Base-by-base conservation (phyloP, 1,140 invertebrate genomes). In the Oedothorax gibbosus region DNA sequence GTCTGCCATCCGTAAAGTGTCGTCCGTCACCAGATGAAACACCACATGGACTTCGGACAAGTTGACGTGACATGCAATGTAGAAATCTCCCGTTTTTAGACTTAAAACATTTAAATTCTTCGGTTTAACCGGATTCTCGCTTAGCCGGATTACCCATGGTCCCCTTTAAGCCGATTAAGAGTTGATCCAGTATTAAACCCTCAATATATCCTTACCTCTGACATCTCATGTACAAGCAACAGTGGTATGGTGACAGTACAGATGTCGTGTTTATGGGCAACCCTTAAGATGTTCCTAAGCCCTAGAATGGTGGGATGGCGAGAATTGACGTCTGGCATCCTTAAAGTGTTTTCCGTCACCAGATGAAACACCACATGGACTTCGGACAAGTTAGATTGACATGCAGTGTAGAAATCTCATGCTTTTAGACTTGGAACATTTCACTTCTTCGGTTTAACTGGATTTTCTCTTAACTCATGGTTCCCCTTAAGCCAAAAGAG, bases 361-460 rank as follows among this genome's bases (percentile, higher is more conserved):
- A 99, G 93, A 89, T 99, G 98, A 91, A 99, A 99, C 80, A 99
- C 94, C 6, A 98, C 93, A 91, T 99, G 97, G 64, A 96, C 95
- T 89, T 98, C n/a, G n/a, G 96, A 93, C 79, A 99, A 92, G 93
- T 99, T 99, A 72, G 97, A 99, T 93, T 99, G 98, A 86, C 94
- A 93, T 6, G 97, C 99, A 11, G 99, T 93, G 90, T 96, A 98
- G 88, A 98, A 95, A 91, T 99, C 98, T 7, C 98, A 98, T 0
- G 94, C 93, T 89, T 95, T 93, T 71, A 90, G 71, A 6, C 35
- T 60, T 12, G 66, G 51, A 12, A 82, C 54, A 15, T 18, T 71
- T 54, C 21, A 64, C 14, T 71, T 85, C 83, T 85, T 35, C 35
- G 5, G 35, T 35, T 1, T 35, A 35, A 35, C 35, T 5, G 1